phyloP scores from a whole-genome alignment of 2,113 vertebrate genomes.

The Siniperca knerii region DNA sequence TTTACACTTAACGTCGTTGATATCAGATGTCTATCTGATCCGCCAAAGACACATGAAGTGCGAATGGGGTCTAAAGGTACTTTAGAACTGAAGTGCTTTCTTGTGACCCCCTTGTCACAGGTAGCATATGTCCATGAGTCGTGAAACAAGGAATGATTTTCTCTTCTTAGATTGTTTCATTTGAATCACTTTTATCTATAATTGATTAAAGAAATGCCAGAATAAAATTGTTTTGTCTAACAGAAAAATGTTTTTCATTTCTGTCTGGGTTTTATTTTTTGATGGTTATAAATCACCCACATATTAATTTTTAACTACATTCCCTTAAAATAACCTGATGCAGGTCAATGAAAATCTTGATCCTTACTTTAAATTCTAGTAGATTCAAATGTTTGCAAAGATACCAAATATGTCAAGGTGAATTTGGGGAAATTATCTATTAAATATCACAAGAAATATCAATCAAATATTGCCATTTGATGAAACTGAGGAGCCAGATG shows the following conservation, averaged over 20 bases:
- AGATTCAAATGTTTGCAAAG: not conserved
- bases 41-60: not conserved
- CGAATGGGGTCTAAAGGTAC: not conserved
- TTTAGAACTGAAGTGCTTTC: not conserved
- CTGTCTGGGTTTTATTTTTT: not conserved
- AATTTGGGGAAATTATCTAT: not conserved
- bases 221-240: not conserved
- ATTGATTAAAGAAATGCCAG: not conserved
- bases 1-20: too few relatives aligned
- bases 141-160: too few relatives aligned
- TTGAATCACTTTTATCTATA: too few relatives aligned
- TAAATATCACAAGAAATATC: not conserved
- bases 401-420: not conserved
- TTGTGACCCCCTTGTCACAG: not conserved
- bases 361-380: not conserved
- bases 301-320: not conserved
- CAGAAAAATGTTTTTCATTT: not conserved
- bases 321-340: not conserved
- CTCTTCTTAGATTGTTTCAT: too few relatives aligned
- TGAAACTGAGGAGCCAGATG: not conserved
- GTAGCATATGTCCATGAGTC: too few relatives aligned
- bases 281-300: not conserved
- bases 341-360: not conserved
- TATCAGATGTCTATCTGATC: not conserved
- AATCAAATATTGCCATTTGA: not conserved